Base-by-base conservation (phyloP, 2,797 vertebrate species). In the Tinamus major region DNA sequence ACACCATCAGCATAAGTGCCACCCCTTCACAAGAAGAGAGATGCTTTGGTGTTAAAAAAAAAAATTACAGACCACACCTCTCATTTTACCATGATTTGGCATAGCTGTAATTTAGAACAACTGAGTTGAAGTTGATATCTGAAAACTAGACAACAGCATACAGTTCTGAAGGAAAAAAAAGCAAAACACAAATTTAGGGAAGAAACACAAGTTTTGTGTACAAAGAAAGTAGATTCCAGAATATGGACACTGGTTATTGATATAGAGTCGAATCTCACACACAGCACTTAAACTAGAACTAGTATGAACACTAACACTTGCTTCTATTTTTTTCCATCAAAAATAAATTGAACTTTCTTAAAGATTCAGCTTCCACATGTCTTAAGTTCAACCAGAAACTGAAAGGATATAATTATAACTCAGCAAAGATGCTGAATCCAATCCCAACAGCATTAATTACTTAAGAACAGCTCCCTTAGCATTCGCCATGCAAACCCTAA, bases 141-240 rank as follows among this genome's bases (percentile, higher is more conserved):
- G 33, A 85, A 68, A 91, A 71, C 6, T 9, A 72, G 41, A 29
- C 27, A 72, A 42, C 0, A 58, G 56, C 19, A 65, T 18, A 31
- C 4, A 79, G 55, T 3, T 90, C 61, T 65, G 23, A 31, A 87
- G 44, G 53, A 35, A 58, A 83, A 87, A 46, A 48, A 48, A 24
- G 12, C 10, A 83, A 87, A 20, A 33, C 1, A 0, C 3, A 75
- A 59, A 58, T 23, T 21, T 7, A 0, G 10, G 42, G 6, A 17
- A 0, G 10, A 56, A 12, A 21, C 48, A 42, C 31, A 9, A 31
- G 7, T 3, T 51, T 49, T 67, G 31, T 31, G n/a, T 10, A 27
- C 13, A 65, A 21, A 79, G 8, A 16, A 61, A 85, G 74, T 62
- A 77, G 70, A 13, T 20, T 23, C 0, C 1, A 29, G 8, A 87